Conservation (phyloP, 2,797 vertebrate species). For the Fistularia commersonii region DNA sequence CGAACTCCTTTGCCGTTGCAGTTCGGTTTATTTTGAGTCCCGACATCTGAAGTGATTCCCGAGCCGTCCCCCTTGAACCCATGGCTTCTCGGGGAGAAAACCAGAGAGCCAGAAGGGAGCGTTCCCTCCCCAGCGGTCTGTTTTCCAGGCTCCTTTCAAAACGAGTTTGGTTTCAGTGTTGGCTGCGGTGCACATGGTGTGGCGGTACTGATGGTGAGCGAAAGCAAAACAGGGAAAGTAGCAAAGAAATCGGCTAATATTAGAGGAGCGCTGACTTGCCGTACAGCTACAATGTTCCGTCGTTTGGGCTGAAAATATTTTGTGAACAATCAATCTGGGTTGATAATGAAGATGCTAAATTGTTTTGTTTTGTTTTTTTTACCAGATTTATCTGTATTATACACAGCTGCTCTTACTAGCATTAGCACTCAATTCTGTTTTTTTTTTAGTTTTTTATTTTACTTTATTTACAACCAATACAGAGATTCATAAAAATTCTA, state of each 20-base stretch:
- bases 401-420: no score
- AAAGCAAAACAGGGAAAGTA: constrained; percentile 11
- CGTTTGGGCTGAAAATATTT: no score
- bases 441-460: no score
- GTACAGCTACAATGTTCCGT: background rate
- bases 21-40: constrained; percentile 76
- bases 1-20: constrained; percentile 60
- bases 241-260: constrained; percentile 1
- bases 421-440: no score
- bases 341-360: no score
- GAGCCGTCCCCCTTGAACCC: constrained; percentile 55
- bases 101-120: constrained; percentile 36
- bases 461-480: no score
- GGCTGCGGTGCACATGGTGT: constrained; percentile 61
- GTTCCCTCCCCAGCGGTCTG: constrained; percentile 54
- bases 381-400: no score
- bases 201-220: constrained; percentile 37
- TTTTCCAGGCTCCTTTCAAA: constrained; percentile 74
- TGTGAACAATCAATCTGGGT: no score
- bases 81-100: constrained; percentile 55
- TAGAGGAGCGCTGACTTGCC: background rate
- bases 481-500: no score
- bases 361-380: no score
- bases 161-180: constrained; percentile 68
- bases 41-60: constrained; percentile 65